Percentiles rank a stretch among this genome's conserved stretches.
Evolutionary conservation across 92 coral and sea anemone species (phyloP).

Genomic region (Palythoa heliodiscus): DNA sequence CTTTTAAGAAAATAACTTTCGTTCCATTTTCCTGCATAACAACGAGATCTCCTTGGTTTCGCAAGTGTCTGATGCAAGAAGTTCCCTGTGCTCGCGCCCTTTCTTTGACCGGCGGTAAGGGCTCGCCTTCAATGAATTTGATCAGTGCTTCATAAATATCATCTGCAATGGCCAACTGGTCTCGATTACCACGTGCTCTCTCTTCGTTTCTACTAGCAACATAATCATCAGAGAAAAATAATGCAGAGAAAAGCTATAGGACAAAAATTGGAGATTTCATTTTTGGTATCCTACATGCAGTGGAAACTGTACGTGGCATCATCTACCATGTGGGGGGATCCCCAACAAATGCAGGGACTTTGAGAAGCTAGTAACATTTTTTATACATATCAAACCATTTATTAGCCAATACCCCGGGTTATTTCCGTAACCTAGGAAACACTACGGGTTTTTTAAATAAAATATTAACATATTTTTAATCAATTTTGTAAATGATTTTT

Average conservation of each 20-base stretch:
- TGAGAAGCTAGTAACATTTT: conserved; percentile 12
- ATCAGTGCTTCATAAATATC: conserved; percentile 53
- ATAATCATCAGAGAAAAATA: conserved; percentile 11
- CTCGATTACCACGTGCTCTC: conserved; percentile 40
- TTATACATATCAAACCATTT: conserved; percentile 13
- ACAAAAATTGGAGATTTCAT: conserved; percentile 16
- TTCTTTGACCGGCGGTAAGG: conserved; percentile 44
- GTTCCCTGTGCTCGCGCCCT: conserved; percentile 50
- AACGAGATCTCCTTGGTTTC: conserved; percentile 47
- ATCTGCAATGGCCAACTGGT: conserved; percentile 51
- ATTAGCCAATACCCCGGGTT: not conserved
- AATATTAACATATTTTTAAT: too few species aligned
- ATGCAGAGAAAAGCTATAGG: conserved; percentile 17
- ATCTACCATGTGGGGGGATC: conserved; percentile 13
- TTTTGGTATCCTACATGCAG: conserved; percentile 16
- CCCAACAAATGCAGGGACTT: conserved; percentile 17
- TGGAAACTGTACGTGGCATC: not conserved
- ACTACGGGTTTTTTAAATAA: not conserved
- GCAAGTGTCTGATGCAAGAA: conserved; percentile 49
- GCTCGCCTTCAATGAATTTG: conserved; percentile 45
- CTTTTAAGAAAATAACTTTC: conserved; percentile 37
- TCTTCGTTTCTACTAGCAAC: conserved; percentile 15
- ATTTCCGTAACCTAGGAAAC: conserved; percentile 1
- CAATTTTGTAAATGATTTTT: not conserved
- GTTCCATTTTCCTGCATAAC: conserved; percentile 20